Evolutionary conservation across 92 coral and sea anemone genomes (phyloP), one percentile per base, ranked within the genome.

Genomic region (Zoanthus gigantus): DNA sequence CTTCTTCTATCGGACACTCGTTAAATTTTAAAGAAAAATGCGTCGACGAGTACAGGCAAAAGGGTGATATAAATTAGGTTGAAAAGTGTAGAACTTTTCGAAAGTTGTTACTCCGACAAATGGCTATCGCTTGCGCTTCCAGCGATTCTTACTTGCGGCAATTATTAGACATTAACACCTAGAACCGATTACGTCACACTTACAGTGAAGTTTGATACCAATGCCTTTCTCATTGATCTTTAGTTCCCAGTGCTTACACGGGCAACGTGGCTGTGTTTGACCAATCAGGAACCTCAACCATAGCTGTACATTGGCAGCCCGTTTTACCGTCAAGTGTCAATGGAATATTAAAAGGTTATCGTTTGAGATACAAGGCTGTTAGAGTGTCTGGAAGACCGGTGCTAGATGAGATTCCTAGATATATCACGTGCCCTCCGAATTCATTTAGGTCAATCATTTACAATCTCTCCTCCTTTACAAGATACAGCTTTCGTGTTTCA

Each of bases 381-480:
- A 60, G 32, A 46, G 79, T 74, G 9, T 74, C 61, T 17, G 61
- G 79, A 60, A 46, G 28, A 74, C 79, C 79, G 15, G 17, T 74
- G 58, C 12, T 13, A 16, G 44, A 74, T 74, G 79, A 60, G 6
- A 52, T 48, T 52, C 12, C 60, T n/a, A 28, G 52, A 8, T 34
- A n/a, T 46, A 18, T 74, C 79, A 74, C 58, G 14, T 46, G 58
- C 18, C 13, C 79, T 9, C 79, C 61, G 13, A 2, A 48, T 56
- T 48, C 37, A 74, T 60, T 47, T 60, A 74, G 32, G 31, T 14
- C 46, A 4, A 74, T 37, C 37, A 52, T 74, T 9, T 18, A 23
- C 61, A 74, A 74, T 46, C 79, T 74, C 60, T 46, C 79, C 29
- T 74, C 79, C 11, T 74, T 74, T 74, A 74, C 79, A 8, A 46